These are phyloP conservation scores for Coendou prehensilis DNA, from an alignment of 2,797 vertebrate species.

Conservation along the genomic window DNA sequence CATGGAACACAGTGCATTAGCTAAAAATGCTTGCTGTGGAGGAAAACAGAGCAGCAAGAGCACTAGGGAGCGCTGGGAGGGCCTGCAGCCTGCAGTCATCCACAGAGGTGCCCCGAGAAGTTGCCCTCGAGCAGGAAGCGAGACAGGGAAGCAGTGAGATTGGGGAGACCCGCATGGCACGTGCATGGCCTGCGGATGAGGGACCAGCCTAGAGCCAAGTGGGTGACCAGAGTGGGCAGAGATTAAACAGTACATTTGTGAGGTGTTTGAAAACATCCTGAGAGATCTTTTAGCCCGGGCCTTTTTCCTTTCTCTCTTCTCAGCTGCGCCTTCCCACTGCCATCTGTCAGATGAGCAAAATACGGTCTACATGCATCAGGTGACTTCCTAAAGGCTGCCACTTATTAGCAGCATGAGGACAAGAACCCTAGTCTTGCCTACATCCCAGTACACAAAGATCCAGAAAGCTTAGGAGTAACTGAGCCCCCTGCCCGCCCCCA, in stretches of 20 bases:
- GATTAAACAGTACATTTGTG: too few species aligned
- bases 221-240: background rate
- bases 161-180: background rate
- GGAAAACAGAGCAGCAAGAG: background rate
- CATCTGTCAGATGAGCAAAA: background rate
- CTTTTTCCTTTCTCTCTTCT: background rate
- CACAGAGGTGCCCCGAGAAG: background rate
- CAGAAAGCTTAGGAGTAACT: background rate
- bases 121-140: rapidly evolving
- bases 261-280: background rate
- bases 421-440: background rate
- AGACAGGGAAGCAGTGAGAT: too few species aligned
- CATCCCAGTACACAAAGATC: background rate
- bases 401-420: background rate
- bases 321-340: too few species aligned
- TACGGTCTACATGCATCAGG: background rate
- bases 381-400: background rate
- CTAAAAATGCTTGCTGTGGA: background rate
- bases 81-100: background rate
- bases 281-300: background rate
- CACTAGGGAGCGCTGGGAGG: background rate
- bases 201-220: background rate
- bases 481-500: background rate
- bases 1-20: background rate
- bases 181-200: background rate